phyloP scores from a whole-genome alignment of 2,797 vertebrate genomes.

The Danio aesculapii region DNA sequence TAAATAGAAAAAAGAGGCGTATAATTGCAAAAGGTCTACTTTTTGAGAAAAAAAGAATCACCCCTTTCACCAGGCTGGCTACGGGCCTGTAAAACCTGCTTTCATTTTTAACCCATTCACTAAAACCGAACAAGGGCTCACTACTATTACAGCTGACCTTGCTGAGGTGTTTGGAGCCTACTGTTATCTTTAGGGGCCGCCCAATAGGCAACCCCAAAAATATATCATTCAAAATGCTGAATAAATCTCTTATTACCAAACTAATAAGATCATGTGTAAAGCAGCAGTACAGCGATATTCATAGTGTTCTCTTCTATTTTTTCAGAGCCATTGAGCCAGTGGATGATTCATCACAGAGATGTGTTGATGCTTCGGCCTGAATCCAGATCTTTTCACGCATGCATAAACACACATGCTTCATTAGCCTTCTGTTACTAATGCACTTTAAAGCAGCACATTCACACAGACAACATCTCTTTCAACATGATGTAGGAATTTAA shows the following conservation, averaged over 20 bases:
- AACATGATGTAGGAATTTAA: neutral
- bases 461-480: neutral
- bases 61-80: too few species aligned
- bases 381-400: neutral
- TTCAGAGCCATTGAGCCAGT: constrained; percentile 11
- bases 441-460: neutral
- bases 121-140: constrained; percentile 5
- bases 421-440: neutral
- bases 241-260: neutral
- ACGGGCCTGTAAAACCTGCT: too few species aligned
- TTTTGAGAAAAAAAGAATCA: too few species aligned
- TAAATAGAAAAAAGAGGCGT: too few species aligned
- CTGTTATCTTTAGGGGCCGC: constrained; percentile 3
- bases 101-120: too few species aligned
- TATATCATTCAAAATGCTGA: neutral
- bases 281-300: neutral
- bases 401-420: neutral
- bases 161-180: neutral
- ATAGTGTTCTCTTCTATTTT: neutral
- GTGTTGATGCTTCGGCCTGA: constrained; percentile 1
- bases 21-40: too few species aligned
- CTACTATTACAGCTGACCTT: neutral
- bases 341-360: constrained; percentile 8
- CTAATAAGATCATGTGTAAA: neutral
- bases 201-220: neutral